Conservation (phyloP, 2,888 invertebrate genomes). For the Cheilosia pagana region DNA sequence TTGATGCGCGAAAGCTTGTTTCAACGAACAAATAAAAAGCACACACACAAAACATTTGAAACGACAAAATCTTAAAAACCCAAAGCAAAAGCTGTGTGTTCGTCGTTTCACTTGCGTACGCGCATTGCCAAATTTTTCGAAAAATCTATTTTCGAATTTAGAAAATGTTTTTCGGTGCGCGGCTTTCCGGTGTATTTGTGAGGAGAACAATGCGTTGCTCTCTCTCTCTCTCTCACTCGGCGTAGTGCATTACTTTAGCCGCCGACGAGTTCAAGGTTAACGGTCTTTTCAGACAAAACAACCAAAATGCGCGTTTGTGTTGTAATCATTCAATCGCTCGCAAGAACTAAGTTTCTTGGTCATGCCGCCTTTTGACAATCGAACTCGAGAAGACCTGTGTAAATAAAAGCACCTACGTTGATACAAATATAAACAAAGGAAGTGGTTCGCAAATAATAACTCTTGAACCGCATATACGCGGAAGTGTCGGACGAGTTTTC, state of each 20-base stretch:
- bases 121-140: constrained; percentile 67
- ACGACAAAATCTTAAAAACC: background rate
- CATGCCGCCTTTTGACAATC: constrained; percentile 34
- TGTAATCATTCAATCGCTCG: constrained; percentile 8
- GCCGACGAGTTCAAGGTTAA: constrained; percentile 55
- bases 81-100: constrained; percentile 38
- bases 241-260: constrained; percentile 22
- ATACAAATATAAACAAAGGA: constrained; percentile 13
- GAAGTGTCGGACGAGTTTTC: constrained; percentile 4
- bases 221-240: background rate
- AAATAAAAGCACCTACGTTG: background rate
- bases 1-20: constrained; percentile 68
- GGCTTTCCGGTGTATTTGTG: constrained; percentile 9
- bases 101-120: constrained; percentile 57
- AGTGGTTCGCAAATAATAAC: constrained; percentile 12
- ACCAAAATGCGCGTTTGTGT: background rate
- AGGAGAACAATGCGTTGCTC: constrained; percentile 43
- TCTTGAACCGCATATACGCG: constrained; percentile 12
- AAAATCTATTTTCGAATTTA: constrained; percentile 64
- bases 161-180: constrained; percentile 9
- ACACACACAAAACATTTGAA: background rate
- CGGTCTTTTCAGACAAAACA: constrained; percentile 28
- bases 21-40: constrained; percentile 10
- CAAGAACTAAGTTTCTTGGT: constrained; percentile 33
- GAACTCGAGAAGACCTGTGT: background rate